Base-by-base conservation (phyloP, 2,113 vertebrate species). In the Cygnus buccinator region DNA sequence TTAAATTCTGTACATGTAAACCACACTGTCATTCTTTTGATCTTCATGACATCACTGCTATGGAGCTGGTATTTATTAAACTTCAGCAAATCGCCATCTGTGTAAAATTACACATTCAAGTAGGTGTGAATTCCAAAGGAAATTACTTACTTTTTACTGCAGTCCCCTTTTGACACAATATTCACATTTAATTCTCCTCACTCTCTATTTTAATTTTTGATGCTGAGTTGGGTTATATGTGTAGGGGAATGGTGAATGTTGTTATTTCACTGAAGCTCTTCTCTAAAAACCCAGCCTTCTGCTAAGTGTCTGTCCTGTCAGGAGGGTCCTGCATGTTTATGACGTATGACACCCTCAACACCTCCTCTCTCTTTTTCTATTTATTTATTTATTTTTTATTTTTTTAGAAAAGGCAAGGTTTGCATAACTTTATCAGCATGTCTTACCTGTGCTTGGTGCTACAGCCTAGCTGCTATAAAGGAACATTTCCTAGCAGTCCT, bases 121-220 rank as follows among this genome's bases (percentile, higher is more conserved):
- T 91, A 93, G 84, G 71, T 93, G 75, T 85, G 84, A 95, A 95
- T 95, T 95, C 87, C 78, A 72, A 93, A 94, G 74, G 84, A 95
- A 95, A 94, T 93, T 1, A 73, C 62, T 93, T 72, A 62, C 23
- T 76, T 84, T 84, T 79, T 84, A n/a, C 62, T 91, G 50, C 67
- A 87, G 62, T 85, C 31, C 19, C 81, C 77, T 91, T 94, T 93
- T 95, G 91, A 91, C 91, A 95, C 62, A 75, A 87, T 70, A 84
- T 95, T 94, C 94, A 94, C 37, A 84, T 93, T 93, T 95, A 89
- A 93, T 91, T 94, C 66, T 83, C 48, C 89, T 82, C 29, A 17
- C 2, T 89, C 44, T 82, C 70, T 89, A 39, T 89, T 96, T 93
- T 93, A 89, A 79, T 95, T 87, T 74, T 95, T 85, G 71, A 41